A percentile compares a stretch with the other conserved stretches of the same genome.
Evolutionary conservation across 2,113 vertebrate species (phyloP).

Genomic region (Manacus vitellinus): DNA sequence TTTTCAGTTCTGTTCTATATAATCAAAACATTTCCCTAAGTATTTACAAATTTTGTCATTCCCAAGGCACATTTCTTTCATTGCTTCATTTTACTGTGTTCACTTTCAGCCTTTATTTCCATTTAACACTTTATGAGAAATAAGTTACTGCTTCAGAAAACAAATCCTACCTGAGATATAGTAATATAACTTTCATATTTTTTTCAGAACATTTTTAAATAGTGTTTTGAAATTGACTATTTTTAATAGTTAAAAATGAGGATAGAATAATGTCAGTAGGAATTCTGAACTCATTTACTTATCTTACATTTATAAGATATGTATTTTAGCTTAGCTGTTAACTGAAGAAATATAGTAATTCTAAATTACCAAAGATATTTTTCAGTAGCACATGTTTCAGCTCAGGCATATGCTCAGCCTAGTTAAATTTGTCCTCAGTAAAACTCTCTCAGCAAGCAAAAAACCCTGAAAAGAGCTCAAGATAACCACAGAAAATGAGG

Average conservation of each 20-base stretch:
- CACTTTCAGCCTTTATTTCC: neutral
- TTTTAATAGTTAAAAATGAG: neutral
- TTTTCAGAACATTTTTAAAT: neutral
- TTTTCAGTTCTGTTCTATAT: neutral
- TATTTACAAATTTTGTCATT: neutral
- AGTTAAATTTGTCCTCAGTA: neutral
- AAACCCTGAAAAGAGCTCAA: neutral
- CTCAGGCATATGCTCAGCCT: neutral
- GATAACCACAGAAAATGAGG: neutral
- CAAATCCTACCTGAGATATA: neutral
- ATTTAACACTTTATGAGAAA: neutral
- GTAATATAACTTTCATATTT: neutral
- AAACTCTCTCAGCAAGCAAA: neutral
- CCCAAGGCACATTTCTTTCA: neutral
- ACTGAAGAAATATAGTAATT: neutral
- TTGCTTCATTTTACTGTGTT: neutral
- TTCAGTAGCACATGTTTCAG: neutral
- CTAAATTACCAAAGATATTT: neutral
- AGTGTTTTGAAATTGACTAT: neutral
- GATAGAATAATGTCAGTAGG: neutral
- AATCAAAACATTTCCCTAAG: neutral
- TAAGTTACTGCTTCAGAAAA: neutral
- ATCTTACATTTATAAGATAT: neutral
- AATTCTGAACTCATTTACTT: neutral
- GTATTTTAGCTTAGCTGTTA: neutral